These are phyloP conservation scores for Vanessa atalanta DNA, from an alignment of 1,140 invertebrate species.

Conservation along the genomic window DNA sequence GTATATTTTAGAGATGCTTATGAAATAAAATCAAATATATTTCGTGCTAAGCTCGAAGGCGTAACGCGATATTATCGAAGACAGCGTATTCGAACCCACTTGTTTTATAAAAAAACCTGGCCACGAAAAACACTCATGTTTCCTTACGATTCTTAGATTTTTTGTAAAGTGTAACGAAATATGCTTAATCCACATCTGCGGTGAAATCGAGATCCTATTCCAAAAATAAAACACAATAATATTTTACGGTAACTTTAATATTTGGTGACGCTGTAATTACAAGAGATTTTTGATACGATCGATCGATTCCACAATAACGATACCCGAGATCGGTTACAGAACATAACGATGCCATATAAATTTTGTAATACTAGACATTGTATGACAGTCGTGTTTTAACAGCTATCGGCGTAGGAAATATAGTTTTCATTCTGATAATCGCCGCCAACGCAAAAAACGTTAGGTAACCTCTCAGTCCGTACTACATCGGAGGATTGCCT, in stretches of 20 bases:
- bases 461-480: constrained; percentile 27
- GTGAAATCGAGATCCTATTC: constrained; percentile 17
- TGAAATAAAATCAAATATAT: neutral
- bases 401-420: constrained; percentile 25
- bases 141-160: constrained; percentile 28
- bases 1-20: neutral
- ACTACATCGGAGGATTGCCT: constrained; percentile 42
- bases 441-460: constrained; percentile 41
- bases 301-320: neutral
- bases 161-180: constrained; percentile 21
- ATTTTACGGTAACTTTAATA: no score
- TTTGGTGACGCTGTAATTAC: neutral
- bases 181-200: constrained; percentile 20
- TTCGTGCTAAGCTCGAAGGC: constrained; percentile 17
- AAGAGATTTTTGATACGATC: neutral
- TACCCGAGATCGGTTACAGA: neutral
- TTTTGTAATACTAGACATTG: constrained; percentile 22
- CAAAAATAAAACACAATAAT: constrained; percentile 3
- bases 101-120: constrained; percentile 50
- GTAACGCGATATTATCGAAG: constrained; percentile 53
- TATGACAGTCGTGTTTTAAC: constrained; percentile 11
- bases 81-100: constrained; percentile 46
- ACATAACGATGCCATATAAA: constrained; percentile 4
- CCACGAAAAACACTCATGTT: constrained; percentile 38
- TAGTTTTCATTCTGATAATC: constrained; percentile 26